These are phyloP conservation scores for Elaeidobius kamerunicus DNA, from an alignment of 2,888 invertebrate species.

Conservation along the genomic window DNA sequence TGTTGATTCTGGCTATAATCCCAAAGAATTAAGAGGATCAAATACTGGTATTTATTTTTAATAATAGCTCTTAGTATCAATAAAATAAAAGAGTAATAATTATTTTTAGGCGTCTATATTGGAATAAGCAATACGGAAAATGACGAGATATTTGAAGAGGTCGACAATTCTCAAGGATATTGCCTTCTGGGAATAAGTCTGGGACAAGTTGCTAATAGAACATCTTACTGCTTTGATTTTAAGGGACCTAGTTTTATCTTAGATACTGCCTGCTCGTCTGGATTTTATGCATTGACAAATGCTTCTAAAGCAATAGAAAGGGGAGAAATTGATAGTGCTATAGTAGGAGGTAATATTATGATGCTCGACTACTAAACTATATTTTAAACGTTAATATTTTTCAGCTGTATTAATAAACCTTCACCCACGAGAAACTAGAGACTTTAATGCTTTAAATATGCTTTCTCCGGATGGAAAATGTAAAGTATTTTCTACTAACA, in stretches of 20 bases:
- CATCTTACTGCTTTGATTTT: constrained; percentile 38
- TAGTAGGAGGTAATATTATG: neutral
- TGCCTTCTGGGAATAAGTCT: constrained; percentile 29
- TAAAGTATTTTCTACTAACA: constrained; percentile 79
- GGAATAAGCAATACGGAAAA: constrained; percentile 22
- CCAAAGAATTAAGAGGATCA: constrained; percentile 35
- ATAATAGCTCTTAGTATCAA: neutral
- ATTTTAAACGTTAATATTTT: too few relatives aligned
- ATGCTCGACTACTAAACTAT: constrained; percentile 1
- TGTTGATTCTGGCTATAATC: constrained; percentile 39
- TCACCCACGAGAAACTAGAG: constrained; percentile 35
- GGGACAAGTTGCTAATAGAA: constrained; percentile 33
- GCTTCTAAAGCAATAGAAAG: constrained; percentile 33
- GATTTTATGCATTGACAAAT: constrained; percentile 33
- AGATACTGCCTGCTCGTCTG: constrained; percentile 39
- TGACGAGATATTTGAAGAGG: constrained; percentile 10
- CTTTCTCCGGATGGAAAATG: constrained; percentile 33
- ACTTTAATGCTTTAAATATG: constrained; percentile 33
- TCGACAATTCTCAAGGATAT: constrained; percentile 30
- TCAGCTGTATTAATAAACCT: constrained; percentile 33
- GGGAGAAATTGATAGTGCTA: constrained; percentile 30
- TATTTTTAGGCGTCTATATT: constrained; percentile 34
- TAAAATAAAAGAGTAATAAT: neutral
- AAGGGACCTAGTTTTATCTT: constrained; percentile 37
- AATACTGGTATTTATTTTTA: constrained; percentile 33